Conservation (phyloP, 2,797 vertebrate genomes). For the Enteromius anoplus region DNA sequence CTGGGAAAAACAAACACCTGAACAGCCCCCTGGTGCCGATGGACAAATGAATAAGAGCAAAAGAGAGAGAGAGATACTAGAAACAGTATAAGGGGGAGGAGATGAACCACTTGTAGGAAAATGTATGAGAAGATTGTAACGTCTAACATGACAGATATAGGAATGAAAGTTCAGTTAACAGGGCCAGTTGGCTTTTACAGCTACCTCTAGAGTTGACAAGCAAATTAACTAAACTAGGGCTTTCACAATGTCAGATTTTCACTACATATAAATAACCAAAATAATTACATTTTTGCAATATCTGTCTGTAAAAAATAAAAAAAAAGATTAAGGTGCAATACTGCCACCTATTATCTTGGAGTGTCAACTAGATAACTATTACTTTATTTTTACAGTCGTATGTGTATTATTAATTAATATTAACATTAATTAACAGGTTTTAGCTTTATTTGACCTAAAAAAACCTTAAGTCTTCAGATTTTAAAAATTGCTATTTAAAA, state of each 20-base stretch:
- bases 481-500: background rate
- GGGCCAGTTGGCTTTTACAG: background rate
- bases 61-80: conserved; percentile 41
- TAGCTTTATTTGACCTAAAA: background rate
- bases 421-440: background rate
- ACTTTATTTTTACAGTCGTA: too few species aligned
- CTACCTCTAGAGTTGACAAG: background rate
- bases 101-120: conserved; percentile 7
- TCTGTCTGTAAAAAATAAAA: background rate
- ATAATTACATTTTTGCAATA: background rate
- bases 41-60: conserved; percentile 66
- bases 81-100: conserved; percentile 32
- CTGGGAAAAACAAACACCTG: conserved; percentile 61
- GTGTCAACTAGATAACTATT: background rate
- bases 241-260: background rate
- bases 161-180: conserved; percentile 3
- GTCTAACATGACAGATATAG: background rate
- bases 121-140: background rate
- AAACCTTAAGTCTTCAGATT: background rate
- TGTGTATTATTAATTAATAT: background rate
- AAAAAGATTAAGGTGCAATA: background rate
- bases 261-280: background rate
- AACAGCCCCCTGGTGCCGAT: conserved; percentile 55
- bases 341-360: background rate
- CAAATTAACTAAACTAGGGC: background rate